phyloP scores from a whole-genome alignment of 1,140 invertebrate genomes.

The Yoshiicerus persimilis region DNA sequence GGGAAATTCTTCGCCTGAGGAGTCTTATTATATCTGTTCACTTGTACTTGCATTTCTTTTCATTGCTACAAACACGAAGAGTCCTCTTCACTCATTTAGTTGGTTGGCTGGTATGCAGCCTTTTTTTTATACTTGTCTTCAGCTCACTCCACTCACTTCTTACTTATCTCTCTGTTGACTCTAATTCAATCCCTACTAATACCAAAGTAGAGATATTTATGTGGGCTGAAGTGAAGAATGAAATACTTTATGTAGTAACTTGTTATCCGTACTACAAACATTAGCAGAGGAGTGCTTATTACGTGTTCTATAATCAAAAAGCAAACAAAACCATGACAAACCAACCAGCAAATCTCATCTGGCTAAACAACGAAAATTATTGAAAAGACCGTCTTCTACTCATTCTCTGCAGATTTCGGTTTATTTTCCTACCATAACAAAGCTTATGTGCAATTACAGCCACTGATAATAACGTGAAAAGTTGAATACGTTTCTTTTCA shows the following conservation, averaged over 20 bases:
- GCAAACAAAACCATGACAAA: neutral
- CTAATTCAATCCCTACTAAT: neutral
- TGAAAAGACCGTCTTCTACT: neutral
- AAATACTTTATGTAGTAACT: neutral
- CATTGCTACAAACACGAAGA: neutral
- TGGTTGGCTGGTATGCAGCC: neutral
- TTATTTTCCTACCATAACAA: too few relatives aligned
- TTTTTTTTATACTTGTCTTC: neutral
- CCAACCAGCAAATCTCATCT: neutral
- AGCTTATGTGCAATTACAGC: too few relatives aligned
- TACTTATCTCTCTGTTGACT: neutral
- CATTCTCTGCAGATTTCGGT: neutral
- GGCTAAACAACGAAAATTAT: neutral
- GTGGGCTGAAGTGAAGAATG: neutral
- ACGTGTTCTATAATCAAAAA: neutral
- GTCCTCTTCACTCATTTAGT: neutral
- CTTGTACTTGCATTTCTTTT: neutral
- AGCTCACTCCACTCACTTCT: too few relatives aligned
- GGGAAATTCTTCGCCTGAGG: constrained; percentile 10
- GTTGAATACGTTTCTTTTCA: too few relatives aligned
- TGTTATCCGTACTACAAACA: neutral
- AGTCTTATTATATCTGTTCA: neutral
- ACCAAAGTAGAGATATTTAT: neutral
- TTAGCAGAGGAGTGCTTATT: neutral
- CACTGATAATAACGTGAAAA: too few relatives aligned